Percentiles rank a stretch among this genome's conserved stretches.
Evolutionary conservation across 64 coral and sea anemone genomes (phyloP).

Genomic region (Montipora efflorescens): DNA sequence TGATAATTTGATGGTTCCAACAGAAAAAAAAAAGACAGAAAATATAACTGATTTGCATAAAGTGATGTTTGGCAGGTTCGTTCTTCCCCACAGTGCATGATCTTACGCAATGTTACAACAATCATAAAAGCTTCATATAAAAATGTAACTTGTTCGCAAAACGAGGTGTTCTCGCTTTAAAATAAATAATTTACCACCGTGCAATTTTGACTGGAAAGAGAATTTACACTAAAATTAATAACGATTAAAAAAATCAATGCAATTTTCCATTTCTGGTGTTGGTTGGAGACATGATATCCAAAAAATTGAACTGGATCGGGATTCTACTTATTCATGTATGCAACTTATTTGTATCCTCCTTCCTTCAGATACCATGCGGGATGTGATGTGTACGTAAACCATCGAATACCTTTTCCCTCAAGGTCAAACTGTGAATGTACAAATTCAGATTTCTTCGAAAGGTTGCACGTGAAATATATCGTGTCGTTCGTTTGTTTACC

Average conservation of each 20-base stretch:
- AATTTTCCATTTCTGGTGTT: slow-evolving; percentile 44
- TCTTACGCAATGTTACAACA: not conserved
- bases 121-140: not conserved
- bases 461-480: not conserved
- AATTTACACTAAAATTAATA: not conserved
- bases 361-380: not conserved
- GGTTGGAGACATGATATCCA: not conserved
- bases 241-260: not conserved
- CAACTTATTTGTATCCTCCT: not conserved
- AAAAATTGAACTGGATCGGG: not conserved
- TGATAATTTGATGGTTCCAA: not conserved
- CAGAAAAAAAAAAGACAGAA: not conserved
- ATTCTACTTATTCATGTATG: not conserved
- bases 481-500: slow-evolving; percentile 16
- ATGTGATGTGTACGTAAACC: not conserved
- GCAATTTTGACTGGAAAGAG: not conserved
- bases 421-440: not conserved
- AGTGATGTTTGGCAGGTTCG: not conserved
- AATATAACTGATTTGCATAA: slow-evolving; percentile 14
- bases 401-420: not conserved
- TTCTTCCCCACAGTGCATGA: not conserved
- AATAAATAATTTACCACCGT: not conserved
- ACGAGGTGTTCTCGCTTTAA: not conserved
- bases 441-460: not conserved
- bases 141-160: not conserved